Percentiles rank a stretch among this genome's conserved stretches.
Evolutionary conservation across 2,888 invertebrate genomes (phyloP).

Genomic region (Sarcophaga rosellei): DNA sequence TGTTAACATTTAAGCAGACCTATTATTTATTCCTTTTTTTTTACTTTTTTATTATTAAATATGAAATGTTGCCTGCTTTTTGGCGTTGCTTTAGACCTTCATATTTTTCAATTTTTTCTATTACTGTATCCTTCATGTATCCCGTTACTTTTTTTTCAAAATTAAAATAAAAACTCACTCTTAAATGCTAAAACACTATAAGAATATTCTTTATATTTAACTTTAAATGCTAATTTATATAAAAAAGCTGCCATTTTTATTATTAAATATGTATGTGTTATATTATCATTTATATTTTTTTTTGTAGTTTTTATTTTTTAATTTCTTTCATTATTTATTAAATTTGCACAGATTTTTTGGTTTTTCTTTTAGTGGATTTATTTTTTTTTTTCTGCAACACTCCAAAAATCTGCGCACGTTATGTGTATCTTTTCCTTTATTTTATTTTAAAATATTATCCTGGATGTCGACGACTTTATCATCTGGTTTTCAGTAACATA

Average conservation of each 20-base stretch:
- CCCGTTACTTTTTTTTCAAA: constrained; percentile 24
- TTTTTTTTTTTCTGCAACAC: constrained; percentile 25
- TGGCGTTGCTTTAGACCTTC: constrained; percentile 51
- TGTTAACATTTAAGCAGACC: constrained; percentile 29
- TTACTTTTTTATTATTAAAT: constrained; percentile 11
- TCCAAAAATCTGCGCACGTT: constrained; percentile 67
- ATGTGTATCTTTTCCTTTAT: constrained; percentile 65
- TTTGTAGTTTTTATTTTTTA: not conserved
- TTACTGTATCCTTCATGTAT: constrained; percentile 18
- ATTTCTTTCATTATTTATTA: not conserved
- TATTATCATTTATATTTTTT: not conserved
- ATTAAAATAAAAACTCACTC: not conserved
- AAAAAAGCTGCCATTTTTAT: constrained; percentile 26
- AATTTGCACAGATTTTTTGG: constrained; percentile 8
- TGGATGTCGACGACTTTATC: constrained; percentile 62
- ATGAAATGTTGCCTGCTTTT: not conserved
- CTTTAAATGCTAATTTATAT: not conserved
- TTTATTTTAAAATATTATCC: constrained; percentile 62
- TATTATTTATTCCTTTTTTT: not conserved
- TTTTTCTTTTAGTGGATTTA: not conserved
- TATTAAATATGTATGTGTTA: not conserved
- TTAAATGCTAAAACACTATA: not conserved
- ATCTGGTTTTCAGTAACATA: constrained; percentile 50
- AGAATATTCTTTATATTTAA: not conserved
- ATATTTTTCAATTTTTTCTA: constrained; percentile 5